Base-by-base conservation (phyloP, 2,113 vertebrate genomes). In the Tachysurus fulvidraco region DNA sequence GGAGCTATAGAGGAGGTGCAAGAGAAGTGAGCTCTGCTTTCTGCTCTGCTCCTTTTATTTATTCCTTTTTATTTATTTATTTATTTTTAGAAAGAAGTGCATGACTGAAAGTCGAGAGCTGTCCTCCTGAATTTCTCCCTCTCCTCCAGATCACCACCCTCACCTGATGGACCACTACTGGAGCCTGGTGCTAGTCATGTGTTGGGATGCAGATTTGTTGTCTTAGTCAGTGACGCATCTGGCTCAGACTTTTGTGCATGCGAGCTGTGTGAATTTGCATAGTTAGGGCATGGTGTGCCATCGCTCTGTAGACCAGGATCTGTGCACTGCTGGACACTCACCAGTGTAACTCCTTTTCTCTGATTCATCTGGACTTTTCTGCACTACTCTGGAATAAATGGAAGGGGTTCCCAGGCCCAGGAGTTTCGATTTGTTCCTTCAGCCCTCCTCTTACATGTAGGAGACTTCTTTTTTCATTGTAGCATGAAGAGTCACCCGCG, bases 401-500 rank as follows among this genome's bases (percentile, higher is more conserved):
- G 62, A 77, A 81, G 57, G 65, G 44, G 21, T 62, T 74, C 30
- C 62, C 59, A 50, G 77, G 25, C 57, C 50, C 1, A 65, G 78
- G 77, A 82, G 52, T 60, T 62, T 36, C 59, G 57, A 52, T 71
- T 73, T 69, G 25, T 82, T 77, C 54, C 65, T 36, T 55, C 44
- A 78, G 69, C 41, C 52, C 30, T 84, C 23, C 65, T 88, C 44
- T 41, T 67, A 36, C 77, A 65, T 59, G 19, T 74, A 60, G 76
- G 83, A 73, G 82, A 74, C 67, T 77, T 86, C n/a, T 85, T 30
- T 54, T 7, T 83, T 65, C 52, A 69, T 86, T 90, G 85, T 94
- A 94, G 84, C 84, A 96, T 96, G 96, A 94, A 95, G 94, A 93
- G 94, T 92, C 92, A 92, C 93, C 92, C 94, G 85, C 94, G 95